phyloP scores from a whole-genome alignment of 1,140 invertebrate species.

The Orchestia grillus region DNA sequence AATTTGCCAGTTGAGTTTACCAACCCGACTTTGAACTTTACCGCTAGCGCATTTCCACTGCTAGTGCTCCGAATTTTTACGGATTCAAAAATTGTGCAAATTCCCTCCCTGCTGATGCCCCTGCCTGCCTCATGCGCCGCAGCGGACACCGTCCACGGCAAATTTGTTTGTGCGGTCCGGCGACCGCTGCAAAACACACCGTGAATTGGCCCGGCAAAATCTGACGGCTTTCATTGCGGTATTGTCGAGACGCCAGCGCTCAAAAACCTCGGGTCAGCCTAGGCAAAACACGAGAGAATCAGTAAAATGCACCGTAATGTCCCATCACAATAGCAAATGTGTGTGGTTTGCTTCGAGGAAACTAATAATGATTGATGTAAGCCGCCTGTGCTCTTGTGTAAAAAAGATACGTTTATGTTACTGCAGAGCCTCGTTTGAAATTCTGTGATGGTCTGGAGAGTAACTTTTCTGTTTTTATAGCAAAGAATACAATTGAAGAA shows the following conservation, averaged over 20 bases:
- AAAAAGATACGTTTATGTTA: neutral
- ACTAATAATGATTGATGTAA: neutral
- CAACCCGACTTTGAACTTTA: neutral
- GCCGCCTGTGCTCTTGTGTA: neutral
- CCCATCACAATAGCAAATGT: slow-evolving; percentile 3
- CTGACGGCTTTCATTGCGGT: neutral
- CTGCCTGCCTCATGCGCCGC: neutral
- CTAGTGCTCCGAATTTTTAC: neutral
- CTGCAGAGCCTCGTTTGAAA: neutral
- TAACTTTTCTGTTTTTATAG: neutral
- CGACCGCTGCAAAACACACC: slow-evolving; percentile 12
- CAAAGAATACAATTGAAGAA: neutral
- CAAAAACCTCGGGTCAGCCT: slow-evolving; percentile 12
- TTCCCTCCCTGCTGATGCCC: neutral
- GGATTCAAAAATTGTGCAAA: neutral
- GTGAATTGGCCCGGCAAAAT: neutral
- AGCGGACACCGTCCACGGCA: neutral
- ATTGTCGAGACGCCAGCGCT: neutral
- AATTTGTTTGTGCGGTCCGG: slow-evolving; percentile 4
- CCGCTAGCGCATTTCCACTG: neutral
- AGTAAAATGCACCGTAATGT: neutral
- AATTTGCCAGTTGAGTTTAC: neutral
- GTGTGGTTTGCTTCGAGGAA: slow-evolving; percentile 13
- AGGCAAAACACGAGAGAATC: slow-evolving; percentile 14
- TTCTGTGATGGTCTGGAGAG: neutral